A percentile compares a stretch with the other conserved stretches of the same genome.
These are phyloP conservation scores for Frankliniella intonsa DNA, from an alignment of 2,888 invertebrate species.

Conservation along the genomic window DNA sequence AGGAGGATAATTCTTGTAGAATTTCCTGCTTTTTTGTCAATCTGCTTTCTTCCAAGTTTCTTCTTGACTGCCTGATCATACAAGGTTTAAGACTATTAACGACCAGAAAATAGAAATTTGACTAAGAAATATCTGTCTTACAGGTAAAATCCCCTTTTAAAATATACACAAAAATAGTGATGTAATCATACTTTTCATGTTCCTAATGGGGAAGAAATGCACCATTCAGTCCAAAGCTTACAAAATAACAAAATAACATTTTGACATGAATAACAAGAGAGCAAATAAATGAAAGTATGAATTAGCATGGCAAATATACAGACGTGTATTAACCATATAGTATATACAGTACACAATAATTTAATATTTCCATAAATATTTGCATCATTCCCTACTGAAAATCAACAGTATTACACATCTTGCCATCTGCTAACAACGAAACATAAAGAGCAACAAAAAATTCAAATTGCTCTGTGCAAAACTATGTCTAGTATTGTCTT, in stretches of 20 bases:
- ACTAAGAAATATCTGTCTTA: too few species aligned
- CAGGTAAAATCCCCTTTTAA: too few species aligned
- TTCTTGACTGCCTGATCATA: too few species aligned
- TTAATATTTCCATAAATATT: too few species aligned
- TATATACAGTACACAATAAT: too few species aligned
- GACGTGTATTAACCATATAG: too few species aligned
- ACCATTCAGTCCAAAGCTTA: neutral
- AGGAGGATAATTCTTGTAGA: too few species aligned
- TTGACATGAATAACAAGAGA: neutral
- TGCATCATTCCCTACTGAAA: neutral
- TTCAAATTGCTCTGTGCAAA: neutral
- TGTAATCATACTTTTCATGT: neutral
- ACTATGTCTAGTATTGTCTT: neutral
- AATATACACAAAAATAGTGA: neutral
- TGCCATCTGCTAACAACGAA: neutral
- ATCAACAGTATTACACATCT: neutral
- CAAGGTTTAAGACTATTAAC: neutral
- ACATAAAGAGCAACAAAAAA: slow-evolving; percentile 3
- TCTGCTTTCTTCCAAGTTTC: too few species aligned
- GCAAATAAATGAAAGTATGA: too few species aligned
- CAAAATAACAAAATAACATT: neutral
- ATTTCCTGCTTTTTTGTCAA: too few species aligned
- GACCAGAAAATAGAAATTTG: neutral
- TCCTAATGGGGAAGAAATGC: neutral
- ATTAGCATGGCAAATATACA: too few species aligned